These are phyloP conservation scores for Eremobia ochroleuca DNA, from an alignment of 2,888 invertebrate species.

Conservation along the genomic window DNA sequence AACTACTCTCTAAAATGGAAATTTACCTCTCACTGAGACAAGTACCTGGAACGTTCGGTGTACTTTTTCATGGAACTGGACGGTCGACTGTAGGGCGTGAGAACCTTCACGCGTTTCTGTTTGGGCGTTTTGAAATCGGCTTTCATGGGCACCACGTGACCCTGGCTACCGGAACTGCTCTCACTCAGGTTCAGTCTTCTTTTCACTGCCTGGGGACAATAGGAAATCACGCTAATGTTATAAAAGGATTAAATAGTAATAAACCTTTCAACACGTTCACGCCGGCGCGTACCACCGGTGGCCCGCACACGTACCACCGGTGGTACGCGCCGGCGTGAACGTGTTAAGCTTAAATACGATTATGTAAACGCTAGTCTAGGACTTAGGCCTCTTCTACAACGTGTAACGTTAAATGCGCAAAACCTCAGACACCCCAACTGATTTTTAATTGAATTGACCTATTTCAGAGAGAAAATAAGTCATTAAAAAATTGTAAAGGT, in stretches of 20 bases:
- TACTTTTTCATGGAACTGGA: constrained; percentile 91
- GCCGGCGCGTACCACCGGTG: too few relatives aligned
- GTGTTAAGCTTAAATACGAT: background rate
- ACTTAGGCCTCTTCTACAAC: background rate
- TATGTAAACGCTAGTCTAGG: too few relatives aligned
- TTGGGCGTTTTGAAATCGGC: constrained; percentile 93
- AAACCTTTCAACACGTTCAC: too few relatives aligned
- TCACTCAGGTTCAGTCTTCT: constrained; percentile 95
- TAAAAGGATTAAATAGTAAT: background rate
- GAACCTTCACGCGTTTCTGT: constrained; percentile 90
- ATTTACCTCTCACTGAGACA: constrained; percentile 77
- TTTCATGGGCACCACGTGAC: constrained; percentile 92
- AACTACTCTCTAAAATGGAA: constrained; percentile 69
- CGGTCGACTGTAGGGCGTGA: constrained; percentile 88
- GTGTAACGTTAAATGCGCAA: too few relatives aligned
- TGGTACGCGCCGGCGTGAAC: too few relatives aligned
- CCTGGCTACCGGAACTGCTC: constrained; percentile 91
- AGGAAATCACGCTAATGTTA: constrained; percentile 27
- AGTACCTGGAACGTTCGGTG: constrained; percentile 90
- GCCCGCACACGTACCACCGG: too few relatives aligned
- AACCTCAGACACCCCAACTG: too few relatives aligned
- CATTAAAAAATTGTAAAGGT: too few relatives aligned
- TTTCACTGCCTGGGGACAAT: constrained; percentile 93
- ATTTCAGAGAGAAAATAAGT: too few relatives aligned
- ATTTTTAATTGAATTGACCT: too few relatives aligned